A percentile compares a stretch with the other conserved stretches of the same genome.
phyloP scores from a whole-genome alignment of 2,113 vertebrate genomes.

The Aegithalos caudatus region DNA sequence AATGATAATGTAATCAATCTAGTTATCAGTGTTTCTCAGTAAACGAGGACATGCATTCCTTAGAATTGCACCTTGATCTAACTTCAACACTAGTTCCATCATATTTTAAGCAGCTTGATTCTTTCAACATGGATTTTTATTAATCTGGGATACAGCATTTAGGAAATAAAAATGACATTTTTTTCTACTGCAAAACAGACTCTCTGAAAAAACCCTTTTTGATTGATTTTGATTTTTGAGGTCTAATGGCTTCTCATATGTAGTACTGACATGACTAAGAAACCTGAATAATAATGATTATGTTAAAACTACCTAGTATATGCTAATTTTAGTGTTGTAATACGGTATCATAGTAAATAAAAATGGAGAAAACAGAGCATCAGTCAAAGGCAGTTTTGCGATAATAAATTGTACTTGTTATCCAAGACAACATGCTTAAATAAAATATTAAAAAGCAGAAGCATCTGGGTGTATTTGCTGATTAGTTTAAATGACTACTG shows the following conservation, averaged over 20 bases:
- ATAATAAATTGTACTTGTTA: not conserved
- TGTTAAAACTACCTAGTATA: not conserved
- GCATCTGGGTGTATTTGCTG: not conserved
- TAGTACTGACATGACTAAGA: not conserved
- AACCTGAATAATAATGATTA: not conserved
- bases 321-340: not conserved
- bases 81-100: not conserved
- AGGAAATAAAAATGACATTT: not conserved
- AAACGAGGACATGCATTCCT: not conserved
- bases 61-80: not conserved
- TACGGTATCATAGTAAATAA: not conserved
- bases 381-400: not conserved
- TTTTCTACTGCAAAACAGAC: not conserved
- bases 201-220: not conserved
- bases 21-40: not conserved
- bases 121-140: not conserved
- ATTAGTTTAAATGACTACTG: not conserved
- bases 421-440: not conserved
- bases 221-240: not conserved
- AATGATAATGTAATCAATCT: not conserved
- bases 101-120: not conserved
- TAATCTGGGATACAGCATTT: not conserved
- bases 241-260: not conserved
- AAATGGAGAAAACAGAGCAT: not conserved
- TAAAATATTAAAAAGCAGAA: not conserved